Evolutionary conservation across 1,140 invertebrate species (phyloP).

Genomic region (Andricus grossulariae): DNA sequence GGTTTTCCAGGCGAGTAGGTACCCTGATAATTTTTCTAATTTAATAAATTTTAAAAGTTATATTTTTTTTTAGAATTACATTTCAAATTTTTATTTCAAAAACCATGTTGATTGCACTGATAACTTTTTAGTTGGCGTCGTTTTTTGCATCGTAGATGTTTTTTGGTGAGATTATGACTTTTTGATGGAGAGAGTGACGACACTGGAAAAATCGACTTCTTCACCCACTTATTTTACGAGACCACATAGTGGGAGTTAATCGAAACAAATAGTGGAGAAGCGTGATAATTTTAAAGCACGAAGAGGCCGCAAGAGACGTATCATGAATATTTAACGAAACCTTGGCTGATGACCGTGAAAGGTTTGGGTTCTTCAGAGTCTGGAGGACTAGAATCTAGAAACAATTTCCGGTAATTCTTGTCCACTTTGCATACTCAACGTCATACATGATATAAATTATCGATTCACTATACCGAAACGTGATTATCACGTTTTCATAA

Average conservation of each 20-base stretch:
- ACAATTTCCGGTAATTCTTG: not conserved
- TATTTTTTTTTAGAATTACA: too few relatives aligned
- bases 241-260: constrained; percentile 16
- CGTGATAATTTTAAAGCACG: constrained; percentile 12
- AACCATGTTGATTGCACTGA: too few relatives aligned
- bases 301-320: not conserved
- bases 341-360: constrained; percentile 3
- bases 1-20: too few relatives aligned
- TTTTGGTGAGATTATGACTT: not conserved
- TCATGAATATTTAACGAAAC: constrained; percentile 24
- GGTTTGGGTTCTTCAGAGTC: not conserved
- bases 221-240: constrained; percentile 2
- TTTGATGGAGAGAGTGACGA: not conserved
- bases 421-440: not conserved
- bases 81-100: too few relatives aligned
- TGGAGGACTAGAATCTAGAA: not conserved
- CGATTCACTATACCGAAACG: too few relatives aligned
- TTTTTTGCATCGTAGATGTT: not conserved
- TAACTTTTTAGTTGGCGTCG: too few relatives aligned
- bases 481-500: too few relatives aligned
- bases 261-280: constrained; percentile 29
- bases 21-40: too few relatives aligned
- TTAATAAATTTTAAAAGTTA: too few relatives aligned
- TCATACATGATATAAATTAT: too few relatives aligned
- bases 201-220: not conserved